Evolutionary conservation across 1,140 invertebrate species (phyloP).

Genomic region (Matsumurasca onukii): DNA sequence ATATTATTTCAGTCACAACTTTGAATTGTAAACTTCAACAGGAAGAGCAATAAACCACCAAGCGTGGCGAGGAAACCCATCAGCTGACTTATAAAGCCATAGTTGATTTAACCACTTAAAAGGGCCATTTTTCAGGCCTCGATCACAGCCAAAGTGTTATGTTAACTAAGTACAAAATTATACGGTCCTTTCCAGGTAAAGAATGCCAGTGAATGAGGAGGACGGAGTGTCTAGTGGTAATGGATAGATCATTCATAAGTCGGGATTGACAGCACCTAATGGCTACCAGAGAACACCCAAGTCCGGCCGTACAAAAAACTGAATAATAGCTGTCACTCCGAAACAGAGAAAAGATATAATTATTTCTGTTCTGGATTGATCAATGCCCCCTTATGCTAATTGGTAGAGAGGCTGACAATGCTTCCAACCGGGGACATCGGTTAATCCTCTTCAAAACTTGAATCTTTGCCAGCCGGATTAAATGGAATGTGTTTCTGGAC

Average conservation of each 20-base stretch:
- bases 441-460: slow-evolving; percentile 25
- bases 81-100: too few relatives aligned
- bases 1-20: too few relatives aligned
- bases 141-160: slow-evolving; percentile 23
- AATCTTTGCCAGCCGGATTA: slow-evolving; percentile 9
- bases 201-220: neutral
- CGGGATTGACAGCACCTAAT: slow-evolving; percentile 19
- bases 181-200: slow-evolving; percentile 22
- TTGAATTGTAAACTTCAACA: too few relatives aligned
- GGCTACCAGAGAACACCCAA: slow-evolving; percentile 12
- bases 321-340: slow-evolving; percentile 20
- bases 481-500: neutral
- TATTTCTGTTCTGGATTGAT: slow-evolving; percentile 19
- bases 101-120: neutral
- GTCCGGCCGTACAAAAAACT: slow-evolving; percentile 16
- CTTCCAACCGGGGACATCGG: neutral
- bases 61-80: too few relatives aligned
- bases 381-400: slow-evolving; percentile 17
- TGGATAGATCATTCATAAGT: slow-evolving; percentile 26
- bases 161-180: slow-evolving; percentile 25
- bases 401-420: neutral
- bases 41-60: too few relatives aligned
- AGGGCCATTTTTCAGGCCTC: slow-evolving; percentile 15
- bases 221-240: neutral
- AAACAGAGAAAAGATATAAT: slow-evolving; percentile 21